A percentile compares a stretch with the other conserved stretches of the same genome.
Evolutionary conservation across 2,888 invertebrate species (phyloP).

Genomic region (Ernsta delagoae): DNA sequence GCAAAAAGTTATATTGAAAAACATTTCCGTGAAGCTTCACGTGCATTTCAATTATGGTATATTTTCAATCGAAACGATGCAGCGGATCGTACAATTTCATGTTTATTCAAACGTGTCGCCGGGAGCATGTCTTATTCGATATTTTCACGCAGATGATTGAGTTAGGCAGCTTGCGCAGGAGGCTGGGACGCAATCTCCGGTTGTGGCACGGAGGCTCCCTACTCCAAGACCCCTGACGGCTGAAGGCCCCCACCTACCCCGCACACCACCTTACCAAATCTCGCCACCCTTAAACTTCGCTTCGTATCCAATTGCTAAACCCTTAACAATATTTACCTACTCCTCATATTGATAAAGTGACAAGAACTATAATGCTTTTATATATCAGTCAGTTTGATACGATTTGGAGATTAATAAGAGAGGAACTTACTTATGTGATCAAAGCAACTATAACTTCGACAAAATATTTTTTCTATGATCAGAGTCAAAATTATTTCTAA

Average conservation of each 20-base stretch:
- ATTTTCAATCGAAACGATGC: constrained; percentile 15
- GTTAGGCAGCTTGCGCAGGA: constrained; percentile 77
- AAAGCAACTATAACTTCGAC: too few species aligned
- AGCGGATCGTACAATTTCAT: constrained; percentile 33
- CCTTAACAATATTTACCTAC: constrained; percentile 10
- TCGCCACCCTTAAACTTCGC: constrained; percentile 43
- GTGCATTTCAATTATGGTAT: too few species aligned
- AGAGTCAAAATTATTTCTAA: neutral
- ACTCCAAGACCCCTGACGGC: neutral
- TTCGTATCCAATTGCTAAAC: constrained; percentile 14
- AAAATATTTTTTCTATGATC: too few species aligned
- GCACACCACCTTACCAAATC: neutral
- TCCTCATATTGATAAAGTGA: too few species aligned
- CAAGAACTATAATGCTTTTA: too few species aligned
- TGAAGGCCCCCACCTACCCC: neutral
- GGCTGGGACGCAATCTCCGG: constrained; percentile 53
- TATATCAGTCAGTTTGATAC: too few species aligned
- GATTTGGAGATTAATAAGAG: too few species aligned
- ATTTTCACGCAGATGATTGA: constrained; percentile 79
- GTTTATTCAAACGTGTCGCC: constrained; percentile 65
- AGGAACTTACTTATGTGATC: too few species aligned
- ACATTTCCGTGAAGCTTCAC: too few species aligned
- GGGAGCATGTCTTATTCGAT: constrained; percentile 72
- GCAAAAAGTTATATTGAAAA: too few species aligned
- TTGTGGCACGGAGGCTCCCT: constrained; percentile 50